These are phyloP conservation scores for Serrognathus titanus DNA, from an alignment of 2,888 invertebrate species.

Conservation along the genomic window DNA sequence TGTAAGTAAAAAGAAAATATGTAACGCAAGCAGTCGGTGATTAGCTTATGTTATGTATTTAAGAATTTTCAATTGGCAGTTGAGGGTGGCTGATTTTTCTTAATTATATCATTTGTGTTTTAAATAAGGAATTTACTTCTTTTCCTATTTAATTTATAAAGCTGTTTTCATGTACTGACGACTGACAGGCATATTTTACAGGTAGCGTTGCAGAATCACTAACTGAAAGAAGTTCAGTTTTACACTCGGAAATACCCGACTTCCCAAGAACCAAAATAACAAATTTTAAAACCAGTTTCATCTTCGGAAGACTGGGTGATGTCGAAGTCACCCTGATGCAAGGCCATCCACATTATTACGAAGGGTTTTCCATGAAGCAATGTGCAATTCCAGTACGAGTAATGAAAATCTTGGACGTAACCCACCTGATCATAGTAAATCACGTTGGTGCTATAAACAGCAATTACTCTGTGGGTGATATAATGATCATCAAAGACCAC, in stretches of 20 bases:
- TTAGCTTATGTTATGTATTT: too few relatives aligned
- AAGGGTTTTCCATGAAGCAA: background rate
- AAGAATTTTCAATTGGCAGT: too few relatives aligned
- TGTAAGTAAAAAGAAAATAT: too few relatives aligned
- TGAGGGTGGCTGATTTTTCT: too few relatives aligned
- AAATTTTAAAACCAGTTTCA: background rate
- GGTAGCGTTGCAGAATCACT: too few relatives aligned
- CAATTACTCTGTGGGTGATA: background rate
- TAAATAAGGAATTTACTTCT: too few relatives aligned
- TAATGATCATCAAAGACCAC: slow-evolving; percentile 1
- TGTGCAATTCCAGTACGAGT: background rate
- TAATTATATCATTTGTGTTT: too few relatives aligned
- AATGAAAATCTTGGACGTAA: background rate
- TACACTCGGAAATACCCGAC: background rate
- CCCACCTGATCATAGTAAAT: background rate
- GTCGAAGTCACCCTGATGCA: background rate
- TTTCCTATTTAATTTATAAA: too few relatives aligned
- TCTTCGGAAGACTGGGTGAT: background rate
- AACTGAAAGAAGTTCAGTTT: too few relatives aligned
- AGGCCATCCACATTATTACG: background rate
- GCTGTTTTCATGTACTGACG: too few relatives aligned
- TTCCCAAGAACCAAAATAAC: background rate
- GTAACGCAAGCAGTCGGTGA: too few relatives aligned
- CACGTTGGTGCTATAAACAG: background rate
- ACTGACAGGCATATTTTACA: too few relatives aligned